A percentile compares a stretch with the other conserved stretches of the same genome.
Conservation (phyloP, 2,113 vertebrate genomes). For the Dipodomys merriami region DNA sequence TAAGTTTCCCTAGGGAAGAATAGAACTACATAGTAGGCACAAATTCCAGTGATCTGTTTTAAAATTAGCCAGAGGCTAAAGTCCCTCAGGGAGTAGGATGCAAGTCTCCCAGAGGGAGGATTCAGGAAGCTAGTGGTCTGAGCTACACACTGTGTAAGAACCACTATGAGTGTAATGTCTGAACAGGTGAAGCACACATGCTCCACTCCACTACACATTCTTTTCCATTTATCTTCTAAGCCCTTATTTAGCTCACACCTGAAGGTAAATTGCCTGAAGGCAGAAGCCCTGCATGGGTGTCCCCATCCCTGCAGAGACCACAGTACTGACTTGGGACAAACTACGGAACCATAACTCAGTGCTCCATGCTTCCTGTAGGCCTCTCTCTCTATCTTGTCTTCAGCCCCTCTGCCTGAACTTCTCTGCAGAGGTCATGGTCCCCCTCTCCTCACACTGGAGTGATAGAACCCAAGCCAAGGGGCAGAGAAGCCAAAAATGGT, state of each 20-base stretch:
- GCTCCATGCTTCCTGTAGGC: background rate
- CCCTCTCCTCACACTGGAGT: slow-evolving; percentile 49
- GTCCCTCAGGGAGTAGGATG: background rate
- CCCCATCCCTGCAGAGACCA: background rate
- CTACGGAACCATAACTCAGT: background rate
- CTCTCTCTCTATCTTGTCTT: background rate
- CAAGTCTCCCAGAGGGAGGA: background rate
- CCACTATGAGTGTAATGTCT: background rate
- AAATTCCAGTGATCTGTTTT: background rate
- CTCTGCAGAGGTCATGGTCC: background rate
- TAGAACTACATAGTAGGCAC: background rate
- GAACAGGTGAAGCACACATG: background rate
- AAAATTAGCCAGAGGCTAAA: background rate
- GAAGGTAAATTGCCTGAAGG: background rate
- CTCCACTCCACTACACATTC: background rate
- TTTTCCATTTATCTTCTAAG: slow-evolving; percentile 5
- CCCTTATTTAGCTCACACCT: background rate
- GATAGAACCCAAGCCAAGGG: background rate
- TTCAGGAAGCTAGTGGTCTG: background rate
- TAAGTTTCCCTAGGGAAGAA: background rate
- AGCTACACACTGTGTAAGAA: background rate
- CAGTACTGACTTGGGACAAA: background rate
- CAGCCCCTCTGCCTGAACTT: background rate
- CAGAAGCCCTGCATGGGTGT: background rate
- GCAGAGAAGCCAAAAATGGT: slow-evolving; percentile 6